Conservation (phyloP, 2,113 vertebrate species). For the Galemys pyrenaicus region DNA sequence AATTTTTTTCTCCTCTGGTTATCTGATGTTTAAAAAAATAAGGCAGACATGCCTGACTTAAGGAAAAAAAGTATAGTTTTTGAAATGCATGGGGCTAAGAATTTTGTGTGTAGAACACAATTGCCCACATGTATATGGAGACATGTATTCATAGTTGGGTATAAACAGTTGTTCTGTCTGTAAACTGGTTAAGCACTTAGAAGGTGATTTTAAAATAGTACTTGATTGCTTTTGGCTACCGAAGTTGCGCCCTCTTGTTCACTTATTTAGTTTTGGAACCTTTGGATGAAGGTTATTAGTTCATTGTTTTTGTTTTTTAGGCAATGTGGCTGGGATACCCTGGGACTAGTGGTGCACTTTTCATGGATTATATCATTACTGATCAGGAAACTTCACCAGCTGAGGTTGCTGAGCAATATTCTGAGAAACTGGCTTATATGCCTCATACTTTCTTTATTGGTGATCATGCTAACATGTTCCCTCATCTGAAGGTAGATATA, state of each 20-base stretch:
- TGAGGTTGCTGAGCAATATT: constrained; percentile 97
- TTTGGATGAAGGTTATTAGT: constrained; percentile 9
- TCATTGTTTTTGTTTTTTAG: constrained; percentile 69
- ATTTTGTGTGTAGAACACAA: background rate
- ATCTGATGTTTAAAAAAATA: background rate
- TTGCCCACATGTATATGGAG: background rate
- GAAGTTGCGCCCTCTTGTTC: constrained; percentile 28
- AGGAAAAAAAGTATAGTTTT: background rate
- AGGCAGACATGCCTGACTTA: background rate
- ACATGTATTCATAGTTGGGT: background rate
- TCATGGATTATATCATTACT: constrained; percentile 98
- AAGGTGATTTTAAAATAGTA: constrained; percentile 29
- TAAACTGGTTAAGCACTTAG: background rate
- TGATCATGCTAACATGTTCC: constrained; percentile 99
- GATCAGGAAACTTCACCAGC: constrained; percentile 98
- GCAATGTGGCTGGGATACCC: constrained; percentile 99
- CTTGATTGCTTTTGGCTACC: background rate
- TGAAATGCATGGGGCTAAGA: background rate
- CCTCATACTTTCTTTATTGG: constrained; percentile 98
- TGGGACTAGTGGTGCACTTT: constrained; percentile 96
- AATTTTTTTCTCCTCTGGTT: background rate
- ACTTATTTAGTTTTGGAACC: background rate
- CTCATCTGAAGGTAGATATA: constrained; percentile 94
- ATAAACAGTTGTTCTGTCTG: constrained; percentile 2
- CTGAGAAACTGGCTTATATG: constrained; percentile 99